A percentile compares a stretch with the other conserved stretches of the same genome.
Conservation (phyloP, 2,888 invertebrate species). For the Slavum lentiscoides region DNA sequence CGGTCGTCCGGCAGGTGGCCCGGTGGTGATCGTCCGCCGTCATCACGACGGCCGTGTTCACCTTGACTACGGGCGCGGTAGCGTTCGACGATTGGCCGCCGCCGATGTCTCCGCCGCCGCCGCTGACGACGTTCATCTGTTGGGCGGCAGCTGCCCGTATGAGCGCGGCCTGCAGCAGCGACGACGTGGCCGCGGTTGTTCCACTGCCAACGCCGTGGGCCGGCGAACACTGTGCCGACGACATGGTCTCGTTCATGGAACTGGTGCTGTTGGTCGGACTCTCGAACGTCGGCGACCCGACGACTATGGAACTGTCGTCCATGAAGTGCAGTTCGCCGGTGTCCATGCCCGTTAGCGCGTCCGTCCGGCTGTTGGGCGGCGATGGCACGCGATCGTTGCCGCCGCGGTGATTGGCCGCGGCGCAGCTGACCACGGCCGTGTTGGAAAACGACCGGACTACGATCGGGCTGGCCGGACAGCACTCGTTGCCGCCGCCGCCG, state of each 20-base stretch:
- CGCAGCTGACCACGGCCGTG: conserved; percentile 12
- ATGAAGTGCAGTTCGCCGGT: conserved; percentile 85
- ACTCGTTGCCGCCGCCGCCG: background rate
- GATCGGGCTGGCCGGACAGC: background rate
- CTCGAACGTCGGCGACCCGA: conserved; percentile 78
- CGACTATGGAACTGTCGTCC: conserved; percentile 86
- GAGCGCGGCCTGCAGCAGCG: conserved; percentile 73
- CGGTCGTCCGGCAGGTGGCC: conserved; percentile 58
- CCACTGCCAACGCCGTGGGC: conserved; percentile 58
- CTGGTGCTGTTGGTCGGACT: conserved; percentile 73
- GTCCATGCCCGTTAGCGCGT: conserved; percentile 77
- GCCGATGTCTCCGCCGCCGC: conserved; percentile 55
- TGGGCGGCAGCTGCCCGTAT: conserved; percentile 67
- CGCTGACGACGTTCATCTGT: conserved; percentile 58
- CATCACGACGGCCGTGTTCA: conserved; percentile 73
- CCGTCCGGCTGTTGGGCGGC: conserved; percentile 66
- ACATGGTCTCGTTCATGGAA: conserved; percentile 62
- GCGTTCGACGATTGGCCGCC: conserved; percentile 57
- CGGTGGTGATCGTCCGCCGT: conserved; percentile 60
- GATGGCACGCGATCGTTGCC: conserved; percentile 64
- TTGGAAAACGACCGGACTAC: conserved; percentile 38
- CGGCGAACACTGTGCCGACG: conserved; percentile 66
- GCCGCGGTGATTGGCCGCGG: background rate
- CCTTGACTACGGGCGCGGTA: conserved; percentile 62
- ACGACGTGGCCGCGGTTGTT: conserved; percentile 61